A percentile compares a stretch with the other conserved stretches of the same genome.
Evolutionary conservation across 2,797 vertebrate species (phyloP).

Genomic region (Ctenochaetus hawaiiensis): DNA sequence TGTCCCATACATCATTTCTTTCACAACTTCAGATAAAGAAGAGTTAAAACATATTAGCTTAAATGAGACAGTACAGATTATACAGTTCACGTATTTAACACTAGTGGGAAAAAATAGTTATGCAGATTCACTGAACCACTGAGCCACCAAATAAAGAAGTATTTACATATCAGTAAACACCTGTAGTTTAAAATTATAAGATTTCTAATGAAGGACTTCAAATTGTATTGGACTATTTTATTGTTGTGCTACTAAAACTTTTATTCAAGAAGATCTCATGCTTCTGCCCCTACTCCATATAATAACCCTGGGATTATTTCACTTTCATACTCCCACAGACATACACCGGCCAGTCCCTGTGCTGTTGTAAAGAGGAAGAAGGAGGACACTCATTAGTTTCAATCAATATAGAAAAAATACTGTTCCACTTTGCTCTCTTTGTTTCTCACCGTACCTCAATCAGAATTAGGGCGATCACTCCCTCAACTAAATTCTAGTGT

Average conservation of each 20-base stretch:
- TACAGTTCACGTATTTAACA: neutral
- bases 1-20: neutral
- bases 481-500: neutral
- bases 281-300: neutral
- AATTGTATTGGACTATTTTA: neutral
- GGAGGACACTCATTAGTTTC: neutral
- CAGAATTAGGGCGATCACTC: conserved; percentile 6
- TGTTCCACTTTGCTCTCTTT: neutral
- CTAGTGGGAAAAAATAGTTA: neutral
- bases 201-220: neutral
- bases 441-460: conserved; percentile 5
- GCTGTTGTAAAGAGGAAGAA: neutral
- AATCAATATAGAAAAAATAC: conserved; percentile 2
- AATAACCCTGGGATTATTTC: neutral
- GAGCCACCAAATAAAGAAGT: neutral
- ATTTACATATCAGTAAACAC: neutral
- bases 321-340: neutral
- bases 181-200: neutral
- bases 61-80: neutral
- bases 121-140: neutral
- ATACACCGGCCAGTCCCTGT: neutral
- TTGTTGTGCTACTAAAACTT: neutral
- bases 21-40: neutral
- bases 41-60: neutral
- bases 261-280: neutral